Base-by-base conservation (phyloP, 2,797 vertebrate genomes). In the Margarornis squamiger region DNA sequence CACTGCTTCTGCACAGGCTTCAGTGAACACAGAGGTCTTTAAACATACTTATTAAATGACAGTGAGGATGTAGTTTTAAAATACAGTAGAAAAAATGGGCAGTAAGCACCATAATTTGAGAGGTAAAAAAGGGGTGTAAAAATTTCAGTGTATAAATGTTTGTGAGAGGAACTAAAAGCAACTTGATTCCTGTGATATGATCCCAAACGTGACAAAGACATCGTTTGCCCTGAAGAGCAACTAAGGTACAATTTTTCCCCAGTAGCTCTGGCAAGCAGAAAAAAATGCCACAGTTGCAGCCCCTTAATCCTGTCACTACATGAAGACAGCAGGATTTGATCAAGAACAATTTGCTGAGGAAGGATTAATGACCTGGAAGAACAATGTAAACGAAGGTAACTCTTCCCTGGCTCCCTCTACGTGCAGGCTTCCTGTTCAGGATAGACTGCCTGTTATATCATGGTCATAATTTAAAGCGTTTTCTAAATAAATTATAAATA, bases 401-500 rank as follows among this genome's bases (percentile, higher is more conserved):
- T 54, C 30, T 88, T 83, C 21, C 27, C 34, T 88, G 62, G 6
- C 8, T 57, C 27, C 36, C n/a, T 86, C 66, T 32, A 18, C 43
- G 74, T 6, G 2, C 27, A 78, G 59, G 24, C 36, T 71, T 81
- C 32, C 26, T 14, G 6, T 77, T 82, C 71, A 59, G 67, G 45
- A 63, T 51, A 34, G n/a, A 23, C 10, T 59, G n/a, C 22, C 16
- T 78, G 16, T 58, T 75, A 67, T 52, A 34, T 34, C 24, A 19
- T 14, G 30, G 39, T 71, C 54, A 54, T 76, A 90, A 76, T 85
- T 61, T 63, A 88, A 86, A 89, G 39, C 5, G 0, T 91, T 72
- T 61, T 89, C 54, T 78, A 91, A 88, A 75, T 57, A 91, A 92
- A 88, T 86, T 70, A 36, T 77, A 82, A 82, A 87, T 91, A 71